phyloP scores from a whole-genome alignment of 2,113 vertebrate species.

The Hiodon tergisus region DNA sequence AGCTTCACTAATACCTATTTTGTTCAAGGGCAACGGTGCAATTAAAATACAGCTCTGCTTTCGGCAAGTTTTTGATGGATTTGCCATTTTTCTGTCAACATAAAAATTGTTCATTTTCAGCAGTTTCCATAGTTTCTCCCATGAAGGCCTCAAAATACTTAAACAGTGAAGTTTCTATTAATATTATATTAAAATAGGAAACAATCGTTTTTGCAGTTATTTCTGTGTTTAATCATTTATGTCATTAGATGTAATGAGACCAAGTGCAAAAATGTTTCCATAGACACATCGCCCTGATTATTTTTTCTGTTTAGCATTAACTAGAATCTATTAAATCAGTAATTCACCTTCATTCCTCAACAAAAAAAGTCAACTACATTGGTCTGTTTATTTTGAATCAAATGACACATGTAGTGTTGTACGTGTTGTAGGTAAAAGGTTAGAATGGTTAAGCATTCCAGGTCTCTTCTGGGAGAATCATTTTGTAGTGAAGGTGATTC shows the following conservation, averaged over 20 bases:
- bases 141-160: conserved; percentile 1
- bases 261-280: background rate
- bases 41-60: conserved; percentile 27
- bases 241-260: background rate
- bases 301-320: too few relatives aligned
- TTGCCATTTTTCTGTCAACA: background rate
- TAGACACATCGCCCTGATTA: too few relatives aligned
- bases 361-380: background rate
- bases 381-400: background rate
- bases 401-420: too few relatives aligned
- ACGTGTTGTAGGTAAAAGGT: background rate
- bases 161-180: background rate
- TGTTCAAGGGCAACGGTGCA: conserved; percentile 56
- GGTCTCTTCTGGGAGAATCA: too few relatives aligned
- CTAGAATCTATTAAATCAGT: too few relatives aligned
- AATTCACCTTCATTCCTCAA: too few relatives aligned
- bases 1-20: conserved; percentile 54
- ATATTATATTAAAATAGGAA: too few relatives aligned
- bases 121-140: background rate
- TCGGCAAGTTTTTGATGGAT: conserved; percentile 15
- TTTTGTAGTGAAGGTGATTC: background rate
- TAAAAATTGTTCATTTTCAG: conserved; percentile 10
- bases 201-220: too few relatives aligned
- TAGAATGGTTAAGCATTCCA: background rate
- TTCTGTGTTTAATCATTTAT: background rate